Evolutionary conservation across 1,140 invertebrate species (phyloP).

Genomic region (Drosophila arizonae): DNA sequence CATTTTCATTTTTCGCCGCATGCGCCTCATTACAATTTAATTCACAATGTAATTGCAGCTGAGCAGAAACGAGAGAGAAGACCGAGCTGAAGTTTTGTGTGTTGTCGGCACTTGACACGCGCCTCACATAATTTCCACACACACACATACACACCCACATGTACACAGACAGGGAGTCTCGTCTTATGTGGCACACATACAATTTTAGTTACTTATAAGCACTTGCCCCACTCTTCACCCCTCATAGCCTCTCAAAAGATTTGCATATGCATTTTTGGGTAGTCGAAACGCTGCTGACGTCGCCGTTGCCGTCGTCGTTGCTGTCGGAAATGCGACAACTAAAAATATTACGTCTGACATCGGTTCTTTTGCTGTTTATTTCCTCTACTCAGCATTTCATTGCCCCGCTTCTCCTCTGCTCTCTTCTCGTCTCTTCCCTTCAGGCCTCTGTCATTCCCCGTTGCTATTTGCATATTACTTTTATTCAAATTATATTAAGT

Average conservation of each 20-base stretch:
- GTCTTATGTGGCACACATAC: constrained; percentile 33
- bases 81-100: constrained; percentile 15
- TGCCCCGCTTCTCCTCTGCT: background rate
- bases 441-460: background rate
- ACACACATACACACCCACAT: constrained; percentile 7
- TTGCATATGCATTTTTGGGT: constrained; percentile 75
- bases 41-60: constrained; percentile 78
- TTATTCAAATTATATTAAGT: constrained; percentile 67
- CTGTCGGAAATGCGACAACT: constrained; percentile 73
- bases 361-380: constrained; percentile 32
- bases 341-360: constrained; percentile 58
- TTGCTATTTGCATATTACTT: constrained; percentile 63
- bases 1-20: constrained; percentile 74
- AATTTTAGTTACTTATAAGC: constrained; percentile 43
- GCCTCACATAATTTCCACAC: constrained; percentile 69
- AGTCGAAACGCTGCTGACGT: constrained; percentile 38
- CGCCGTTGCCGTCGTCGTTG: constrained; percentile 10
- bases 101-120: constrained; percentile 70
- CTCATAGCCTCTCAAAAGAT: constrained; percentile 18
- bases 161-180: background rate
- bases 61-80: constrained; percentile 18
- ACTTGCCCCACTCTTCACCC: constrained; percentile 7
- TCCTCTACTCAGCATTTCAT: constrained; percentile 2
- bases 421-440: no score
- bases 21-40: constrained; percentile 81